Base-by-base conservation (phyloP, 2,888 invertebrate species). In the Agapostemon virescens region DNA sequence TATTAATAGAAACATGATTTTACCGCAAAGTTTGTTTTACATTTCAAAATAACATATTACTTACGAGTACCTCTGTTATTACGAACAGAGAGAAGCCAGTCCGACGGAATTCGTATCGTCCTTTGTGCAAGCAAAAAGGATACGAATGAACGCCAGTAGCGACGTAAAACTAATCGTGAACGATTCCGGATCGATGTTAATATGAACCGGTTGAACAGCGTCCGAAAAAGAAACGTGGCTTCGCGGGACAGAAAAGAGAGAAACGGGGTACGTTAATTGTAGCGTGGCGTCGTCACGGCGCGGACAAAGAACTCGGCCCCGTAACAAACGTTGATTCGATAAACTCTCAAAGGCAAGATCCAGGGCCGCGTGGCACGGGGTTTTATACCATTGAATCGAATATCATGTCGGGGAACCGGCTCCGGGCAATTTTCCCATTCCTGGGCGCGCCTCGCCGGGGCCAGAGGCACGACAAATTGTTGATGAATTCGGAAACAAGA, bases 301-400 rank as follows among this genome's bases (percentile, higher is more conserved):
- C 58, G 49, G 42, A 42, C 49, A 52, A 20, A 55, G 61, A 52
- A 58, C 40, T 33, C 74, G 26, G 63, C 61, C 17, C 61, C 68
- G 79, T 81, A 85, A 85, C 79, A 74, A 85, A 84, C 79, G 82
- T 81, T 86, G 81, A 86, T 76, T 79, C 82, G 68, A 85, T 86
- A 86, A 84, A 84, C 78, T 81, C 82, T 86, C 86, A 86, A 86
- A 86, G 85, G 79, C 26, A 42, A 74, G 55, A 69, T 77, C 69
- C 42, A 45, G 68, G 11, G 61, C 30, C 73, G 72, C 45, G 68
- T 45, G 23, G 71, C 36, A 58, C 52, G 23, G 63, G 45, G 74
- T 81, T 85, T 74, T 68, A 64, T 52, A 71, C 74, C 75, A 74
- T 64, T 75, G 81, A 86, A 84, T 84, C 84, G 86, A 85, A 85